Evolutionary conservation across 2,797 vertebrate genomes (phyloP).

Genomic region (Diglossa cyanea): DNA sequence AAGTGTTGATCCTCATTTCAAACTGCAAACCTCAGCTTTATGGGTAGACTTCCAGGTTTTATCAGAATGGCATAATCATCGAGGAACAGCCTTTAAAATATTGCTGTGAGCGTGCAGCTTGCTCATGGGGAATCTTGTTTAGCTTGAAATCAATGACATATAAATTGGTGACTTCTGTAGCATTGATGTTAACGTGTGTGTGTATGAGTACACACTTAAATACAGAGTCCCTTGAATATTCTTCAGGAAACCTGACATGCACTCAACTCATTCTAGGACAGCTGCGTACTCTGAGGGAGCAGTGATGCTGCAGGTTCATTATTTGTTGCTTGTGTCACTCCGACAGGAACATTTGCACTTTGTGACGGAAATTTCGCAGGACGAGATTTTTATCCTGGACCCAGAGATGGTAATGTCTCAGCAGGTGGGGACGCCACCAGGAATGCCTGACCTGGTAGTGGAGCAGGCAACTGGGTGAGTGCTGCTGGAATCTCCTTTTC

Average conservation of each 20-base stretch:
- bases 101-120: background rate
- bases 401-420: conserved; percentile 83
- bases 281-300: background rate
- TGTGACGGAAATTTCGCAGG: conserved; percentile 97
- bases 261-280: background rate
- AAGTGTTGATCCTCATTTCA: background rate
- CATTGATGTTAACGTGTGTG: background rate
- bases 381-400: conserved; percentile 96
- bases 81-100: background rate
- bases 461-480: conserved; percentile 88
- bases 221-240: background rate
- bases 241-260: background rate
- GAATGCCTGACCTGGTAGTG: conserved; percentile 95
- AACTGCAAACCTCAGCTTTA: background rate
- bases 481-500: background rate
- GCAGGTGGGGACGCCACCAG: conserved; percentile 76
- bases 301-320: background rate
- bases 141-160: background rate
- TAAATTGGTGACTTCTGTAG: background rate
- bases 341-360: conserved; percentile 96
- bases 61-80: background rate
- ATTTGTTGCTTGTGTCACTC: background rate
- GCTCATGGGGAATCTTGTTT: background rate
- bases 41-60: background rate
- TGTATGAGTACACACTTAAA: background rate